Base-by-base conservation (phyloP, 2,888 invertebrate genomes). In the Lacanobia oleracea region DNA sequence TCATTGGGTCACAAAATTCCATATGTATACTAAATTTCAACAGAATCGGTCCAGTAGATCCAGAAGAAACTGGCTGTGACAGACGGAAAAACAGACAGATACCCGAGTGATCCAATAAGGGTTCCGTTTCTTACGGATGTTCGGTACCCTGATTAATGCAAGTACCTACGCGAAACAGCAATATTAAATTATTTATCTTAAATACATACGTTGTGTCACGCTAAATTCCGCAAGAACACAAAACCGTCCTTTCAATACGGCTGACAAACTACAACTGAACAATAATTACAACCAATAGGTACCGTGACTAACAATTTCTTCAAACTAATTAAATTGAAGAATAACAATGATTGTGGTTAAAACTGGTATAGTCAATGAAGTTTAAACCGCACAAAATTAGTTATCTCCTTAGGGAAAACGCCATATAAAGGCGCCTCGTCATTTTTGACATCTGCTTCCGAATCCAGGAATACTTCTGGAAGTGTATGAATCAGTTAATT, bases 401-500 rank as follows among this genome's bases (percentile, higher is more conserved):
- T 64, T 14, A 66, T 48, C 27, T 21, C 6, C 4, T 9, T 12
- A 56, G 8, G 45, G 8, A 59, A 60, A 66, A 67, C 69, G 27
- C 64, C 21, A 69, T 50, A 27, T 45, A 33, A 0, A 10, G 59
- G 65, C 67, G 63, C 62, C 40, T 66, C 62, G 65, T 81, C 65
- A 79, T 67, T 67, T 72, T 60, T 40, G 27, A 79, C 67, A 67
- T 66, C 65, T 75, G 75, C 43, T 60, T 62, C 53, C 50, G 27
- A 74, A 68, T 74, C 50, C 62, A 45, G 67, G 59, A 82, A 80
- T 62, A 37, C 54, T 56, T 73, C 67, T 65, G 67, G 66, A 62
- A 63, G 21, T 59, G 43, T n/a, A 71, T 81, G 81, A 81, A 59
- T 81, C 79, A 81, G 79, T 56, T 23, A 45, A 65, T 67, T 59